Percentiles rank a stretch among this genome's conserved stretches.
Conservation (phyloP, 2,888 invertebrate species). For the Synanthedon vespiformis region DNA sequence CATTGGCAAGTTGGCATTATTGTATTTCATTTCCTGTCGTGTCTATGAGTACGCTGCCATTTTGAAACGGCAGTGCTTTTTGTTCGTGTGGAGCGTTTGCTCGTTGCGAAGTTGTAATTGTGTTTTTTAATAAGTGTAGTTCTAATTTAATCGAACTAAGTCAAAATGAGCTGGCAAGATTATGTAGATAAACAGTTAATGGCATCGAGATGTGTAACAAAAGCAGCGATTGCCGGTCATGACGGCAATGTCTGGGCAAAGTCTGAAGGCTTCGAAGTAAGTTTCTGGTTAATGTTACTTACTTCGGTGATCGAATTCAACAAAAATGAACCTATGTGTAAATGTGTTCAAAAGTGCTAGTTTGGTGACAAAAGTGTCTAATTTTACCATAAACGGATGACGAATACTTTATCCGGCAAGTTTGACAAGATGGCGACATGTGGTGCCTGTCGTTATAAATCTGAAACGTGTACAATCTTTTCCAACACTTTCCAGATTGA, state of each 20-base stretch:
- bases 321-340: conserved; percentile 13
- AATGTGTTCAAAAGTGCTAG: conserved; percentile 21
- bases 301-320: conserved; percentile 34
- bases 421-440: conserved; percentile 71
- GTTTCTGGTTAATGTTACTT: conserved; percentile 47
- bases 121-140: conserved; percentile 66
- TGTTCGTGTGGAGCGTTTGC: conserved; percentile 70
- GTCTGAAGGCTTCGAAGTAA: conserved; percentile 93
- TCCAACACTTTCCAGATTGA: too few species aligned
- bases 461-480: conserved; percentile 16
- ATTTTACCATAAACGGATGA: conserved; percentile 33
- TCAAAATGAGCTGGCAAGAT: conserved; percentile 97
- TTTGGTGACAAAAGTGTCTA: conserved; percentile 29
- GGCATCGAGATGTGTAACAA: conserved; percentile 94
- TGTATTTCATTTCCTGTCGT: conserved; percentile 51
- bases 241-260: conserved; percentile 96
- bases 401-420: conserved; percentile 51
- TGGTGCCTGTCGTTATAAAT: conserved; percentile 45
- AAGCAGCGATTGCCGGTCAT: conserved; percentile 95
- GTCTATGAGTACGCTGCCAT: conserved; percentile 64
- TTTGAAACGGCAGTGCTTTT: conserved; percentile 70
- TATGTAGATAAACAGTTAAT: conserved; percentile 97
- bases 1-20: conserved; percentile 3
- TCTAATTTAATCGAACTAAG: conserved; percentile 65
- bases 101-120: conserved; percentile 61